phyloP scores from a whole-genome alignment of 2,888 invertebrate genomes.

The Ichneumon xanthorius region DNA sequence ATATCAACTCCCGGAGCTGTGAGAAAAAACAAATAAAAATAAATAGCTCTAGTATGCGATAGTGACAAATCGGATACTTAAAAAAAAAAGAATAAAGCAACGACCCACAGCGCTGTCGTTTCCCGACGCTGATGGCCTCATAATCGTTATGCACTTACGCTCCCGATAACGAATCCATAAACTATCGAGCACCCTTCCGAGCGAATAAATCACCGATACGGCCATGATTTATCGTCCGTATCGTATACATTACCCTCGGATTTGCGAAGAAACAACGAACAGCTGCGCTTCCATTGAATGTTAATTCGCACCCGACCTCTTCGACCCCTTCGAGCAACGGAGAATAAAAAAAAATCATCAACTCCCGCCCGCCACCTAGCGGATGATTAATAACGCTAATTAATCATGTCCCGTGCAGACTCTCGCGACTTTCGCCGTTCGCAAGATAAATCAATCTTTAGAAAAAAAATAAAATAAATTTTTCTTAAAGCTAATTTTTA shows the following conservation, averaged over 20 bases:
- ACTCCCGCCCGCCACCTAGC: slow-evolving; percentile 20
- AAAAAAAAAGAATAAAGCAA: neutral
- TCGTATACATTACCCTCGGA: neutral
- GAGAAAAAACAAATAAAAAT: neutral
- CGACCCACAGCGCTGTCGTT: slow-evolving; percentile 4
- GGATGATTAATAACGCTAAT: slow-evolving; percentile 53
- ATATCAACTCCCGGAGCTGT: slow-evolving; percentile 27
- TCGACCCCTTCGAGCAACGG: neutral
- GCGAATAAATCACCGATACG: slow-evolving; percentile 39
- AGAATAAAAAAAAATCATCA: neutral
- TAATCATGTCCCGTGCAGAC: slow-evolving; percentile 39
- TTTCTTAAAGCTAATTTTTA: neutral
- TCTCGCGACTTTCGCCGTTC: neutral
- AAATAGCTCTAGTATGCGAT: slow-evolving; percentile 18
- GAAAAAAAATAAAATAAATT: neutral
- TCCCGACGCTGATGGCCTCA: slow-evolving; percentile 17
- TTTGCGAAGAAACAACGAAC: slow-evolving; percentile 41
- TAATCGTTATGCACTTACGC: slow-evolving; percentile 1
- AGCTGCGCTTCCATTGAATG: slow-evolving; percentile 54
- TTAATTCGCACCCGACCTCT: slow-evolving; percentile 21
- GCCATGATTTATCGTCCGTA: slow-evolving; percentile 33
- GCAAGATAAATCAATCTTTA: too few species aligned
- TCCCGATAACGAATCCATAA: slow-evolving; percentile 57
- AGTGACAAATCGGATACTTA: slow-evolving; percentile 39
- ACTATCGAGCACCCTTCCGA: slow-evolving; percentile 37